Evolutionary conservation across 2,888 invertebrate genomes (phyloP), one percentile per base, ranked within the genome.

Genomic region (Thymelicus lineola): DNA sequence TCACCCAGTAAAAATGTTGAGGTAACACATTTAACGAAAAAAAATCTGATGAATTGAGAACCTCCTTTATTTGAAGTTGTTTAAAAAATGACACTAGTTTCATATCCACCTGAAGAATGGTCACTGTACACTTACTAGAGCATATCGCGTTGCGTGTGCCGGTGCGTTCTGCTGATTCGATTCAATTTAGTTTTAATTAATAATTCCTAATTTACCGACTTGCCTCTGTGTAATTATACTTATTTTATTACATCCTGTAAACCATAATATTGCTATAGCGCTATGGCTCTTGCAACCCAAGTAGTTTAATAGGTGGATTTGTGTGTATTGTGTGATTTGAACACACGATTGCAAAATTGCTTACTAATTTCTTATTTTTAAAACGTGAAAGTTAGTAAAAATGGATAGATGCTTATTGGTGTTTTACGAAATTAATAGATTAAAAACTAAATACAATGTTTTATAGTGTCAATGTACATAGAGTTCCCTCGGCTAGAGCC

Each of bases 81-180:
- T 1, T 12, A 46, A 14, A 46, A 6, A 10, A 46, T 1, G 10
- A 46, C 14, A 50, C 50, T 5, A 50, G 17, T 15, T 50, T 50
- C 50, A 42, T 50, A 50, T 50, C 12, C 10, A 53, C 53, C 20
- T 20, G 5, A 53, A 53, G 7, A 5, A 53, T 53, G 53, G 53
- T 12, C 53, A 53, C 20, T 53, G 53, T 53, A 53, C 50, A 36
- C 7, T 61, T 67, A 61, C 53, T n/a, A 61, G 67, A 50, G 67
- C 67, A 60, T 67, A 17, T 60, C 61, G 35, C 42, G 20, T 67
- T 60, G 61, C 67, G 67, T 67, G 67, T 28, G 15, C 28, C 10
- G 53, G 53, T 67, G 48, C 0, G 48, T 48, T 48, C 36, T 63
- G 62, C 36, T 63, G 35, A 63, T 63, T 50, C 20, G 50, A 36